These are phyloP conservation scores for Spatulosminthurus flaviceps DNA, from an alignment of 2,888 invertebrate genomes.

Conservation along the genomic window DNA sequence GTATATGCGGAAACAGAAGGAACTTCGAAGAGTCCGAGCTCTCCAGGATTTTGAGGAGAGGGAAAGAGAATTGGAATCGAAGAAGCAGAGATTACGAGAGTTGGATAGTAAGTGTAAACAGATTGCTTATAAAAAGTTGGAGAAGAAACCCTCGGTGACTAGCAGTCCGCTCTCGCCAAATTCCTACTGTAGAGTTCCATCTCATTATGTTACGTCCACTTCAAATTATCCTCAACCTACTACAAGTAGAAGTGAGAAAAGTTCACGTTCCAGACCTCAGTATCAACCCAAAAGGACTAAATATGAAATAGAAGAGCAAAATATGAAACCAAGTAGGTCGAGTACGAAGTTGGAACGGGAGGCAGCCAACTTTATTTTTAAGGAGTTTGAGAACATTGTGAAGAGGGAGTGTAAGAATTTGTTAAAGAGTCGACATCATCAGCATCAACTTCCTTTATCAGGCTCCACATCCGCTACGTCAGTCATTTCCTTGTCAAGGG, in stretches of 20 bases:
- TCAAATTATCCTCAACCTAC: no score
- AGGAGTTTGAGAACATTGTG: conserved; percentile 61
- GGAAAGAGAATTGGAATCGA: conserved; percentile 49
- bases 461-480: not conserved
- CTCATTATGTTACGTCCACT: no score
- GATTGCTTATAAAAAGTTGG: conserved; percentile 33
- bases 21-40: conserved; percentile 51
- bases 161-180: not conserved
- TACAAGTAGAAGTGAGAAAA: no score
- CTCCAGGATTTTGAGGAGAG: conserved; percentile 51
- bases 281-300: not conserved
- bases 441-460: not conserved
- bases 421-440: conserved; percentile 28
- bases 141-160: conserved; percentile 11
- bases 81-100: conserved; percentile 50
- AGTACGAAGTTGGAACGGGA: conserved; percentile 34
- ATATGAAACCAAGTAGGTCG: not conserved
- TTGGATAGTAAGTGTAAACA: conserved; percentile 53
- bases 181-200: no score
- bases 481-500: not conserved
- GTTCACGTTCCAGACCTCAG: no score
- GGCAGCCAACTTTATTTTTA: conserved; percentile 47
- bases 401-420: conserved; percentile 57
- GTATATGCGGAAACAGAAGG: conserved; percentile 56
- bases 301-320: not conserved